Conservation (phyloP, 2,797 vertebrate species). For the Sandelia bainsii region DNA sequence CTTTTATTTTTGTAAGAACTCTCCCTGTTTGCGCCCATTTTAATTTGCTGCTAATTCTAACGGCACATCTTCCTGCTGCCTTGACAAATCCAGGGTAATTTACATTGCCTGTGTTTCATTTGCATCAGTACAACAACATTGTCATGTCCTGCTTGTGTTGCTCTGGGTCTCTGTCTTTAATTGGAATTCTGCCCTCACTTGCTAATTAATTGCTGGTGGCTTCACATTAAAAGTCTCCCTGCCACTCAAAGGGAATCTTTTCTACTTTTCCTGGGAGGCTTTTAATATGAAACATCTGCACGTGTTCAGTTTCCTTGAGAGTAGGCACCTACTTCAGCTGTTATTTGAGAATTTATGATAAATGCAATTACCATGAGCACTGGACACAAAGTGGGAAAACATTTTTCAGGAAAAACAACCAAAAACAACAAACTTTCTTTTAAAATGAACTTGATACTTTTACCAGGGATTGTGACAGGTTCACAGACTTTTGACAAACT, state of each 20-base stretch:
- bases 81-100: not conserved
- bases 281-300: slow-evolving; percentile 15
- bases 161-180: not conserved
- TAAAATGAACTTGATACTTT: not conserved
- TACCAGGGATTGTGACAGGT: too few relatives aligned
- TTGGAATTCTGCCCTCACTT: not conserved
- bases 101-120: not conserved
- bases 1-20: not conserved
- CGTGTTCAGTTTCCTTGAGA: not conserved
- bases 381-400: not conserved
- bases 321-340: not conserved
- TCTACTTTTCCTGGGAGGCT: not conserved
- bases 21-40: not conserved
- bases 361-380: not conserved
- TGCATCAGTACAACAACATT: not conserved
- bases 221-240: slow-evolving; percentile 14
- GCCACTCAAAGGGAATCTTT: not conserved
- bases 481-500: not conserved
- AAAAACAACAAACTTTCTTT: too few relatives aligned
- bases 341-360: not conserved
- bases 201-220: not conserved
- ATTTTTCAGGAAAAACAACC: too few relatives aligned
- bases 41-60: slow-evolving; percentile 5
- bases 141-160: not conserved
- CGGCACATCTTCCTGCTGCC: not conserved